Percentiles rank a stretch among this genome's conserved stretches.
Evolutionary conservation across 92 coral and sea anemone species (phyloP).

Genomic region (Plumapathes pennacea): DNA sequence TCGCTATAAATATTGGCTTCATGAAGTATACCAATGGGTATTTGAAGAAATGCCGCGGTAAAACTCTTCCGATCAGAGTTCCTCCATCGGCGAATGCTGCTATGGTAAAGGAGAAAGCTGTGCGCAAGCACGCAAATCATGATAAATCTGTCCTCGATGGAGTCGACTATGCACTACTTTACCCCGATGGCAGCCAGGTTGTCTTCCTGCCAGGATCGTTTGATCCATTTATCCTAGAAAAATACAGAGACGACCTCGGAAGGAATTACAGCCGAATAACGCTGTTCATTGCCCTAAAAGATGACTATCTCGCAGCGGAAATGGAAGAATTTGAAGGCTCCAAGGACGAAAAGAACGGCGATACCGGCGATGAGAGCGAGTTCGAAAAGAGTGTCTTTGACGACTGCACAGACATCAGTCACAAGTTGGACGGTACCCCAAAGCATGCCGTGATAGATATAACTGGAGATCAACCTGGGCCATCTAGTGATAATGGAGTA

Average conservation of each 20-base stretch:
- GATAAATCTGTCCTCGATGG: slow-evolving; percentile 46
- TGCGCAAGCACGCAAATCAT: slow-evolving; percentile 44
- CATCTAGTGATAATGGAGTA: too few species aligned
- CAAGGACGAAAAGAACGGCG: slow-evolving; percentile 4
- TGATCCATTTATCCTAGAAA: slow-evolving; percentile 37
- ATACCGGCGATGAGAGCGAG: background rate
- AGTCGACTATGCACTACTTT: slow-evolving; percentile 40
- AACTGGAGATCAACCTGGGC: too few species aligned
- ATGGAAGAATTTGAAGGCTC: background rate
- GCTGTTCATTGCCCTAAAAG: slow-evolving; percentile 20
- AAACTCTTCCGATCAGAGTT: slow-evolving; percentile 46
- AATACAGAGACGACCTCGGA: slow-evolving; percentile 49
- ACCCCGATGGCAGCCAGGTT: slow-evolving; percentile 58
- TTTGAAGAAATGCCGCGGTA: slow-evolving; percentile 52
- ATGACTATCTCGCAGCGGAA: slow-evolving; percentile 14
- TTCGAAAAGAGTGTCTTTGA: slow-evolving; percentile 1
- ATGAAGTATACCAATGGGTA: slow-evolving; percentile 26
- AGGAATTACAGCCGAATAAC: slow-evolving; percentile 19
- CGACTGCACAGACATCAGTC: too few species aligned
- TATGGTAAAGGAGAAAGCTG: slow-evolving; percentile 28
- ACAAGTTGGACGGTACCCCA: too few species aligned
- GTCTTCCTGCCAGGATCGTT: slow-evolving; percentile 29
- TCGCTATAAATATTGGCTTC: slow-evolving; percentile 47
- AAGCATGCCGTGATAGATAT: too few species aligned
- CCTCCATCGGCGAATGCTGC: slow-evolving; percentile 19